Evolutionary conservation across 2,113 vertebrate genomes (phyloP).

Genomic region (Cyphomyrus discorhynchus): DNA sequence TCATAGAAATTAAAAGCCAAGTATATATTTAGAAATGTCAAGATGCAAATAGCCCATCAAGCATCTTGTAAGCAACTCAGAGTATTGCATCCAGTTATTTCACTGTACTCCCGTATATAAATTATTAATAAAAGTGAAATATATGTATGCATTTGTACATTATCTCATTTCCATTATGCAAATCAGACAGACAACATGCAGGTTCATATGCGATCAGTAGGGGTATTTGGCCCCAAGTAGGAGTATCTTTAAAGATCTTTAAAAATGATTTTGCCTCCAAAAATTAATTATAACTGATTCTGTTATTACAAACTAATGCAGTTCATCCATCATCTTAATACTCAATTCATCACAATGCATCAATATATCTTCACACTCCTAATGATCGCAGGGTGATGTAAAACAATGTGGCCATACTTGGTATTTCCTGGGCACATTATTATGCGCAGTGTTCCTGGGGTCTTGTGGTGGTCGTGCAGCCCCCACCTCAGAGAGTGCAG

Average conservation of each 20-base stretch:
- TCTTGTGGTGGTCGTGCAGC: slow-evolving; percentile 52
- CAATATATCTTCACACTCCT: too few species aligned
- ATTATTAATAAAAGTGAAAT: background rate
- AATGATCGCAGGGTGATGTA: background rate
- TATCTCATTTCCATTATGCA: background rate
- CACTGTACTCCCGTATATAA: background rate
- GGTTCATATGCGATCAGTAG: too few species aligned
- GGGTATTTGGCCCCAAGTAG: too few species aligned
- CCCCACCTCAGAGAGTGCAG: slow-evolving; percentile 56
- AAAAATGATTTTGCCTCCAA: background rate
- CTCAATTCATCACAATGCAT: background rate
- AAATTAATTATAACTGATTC: background rate
- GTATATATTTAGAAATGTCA: background rate
- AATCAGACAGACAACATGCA: background rate
- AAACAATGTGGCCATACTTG: slow-evolving; percentile 63
- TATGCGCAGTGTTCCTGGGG: slow-evolving; percentile 36
- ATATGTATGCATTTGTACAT: background rate
- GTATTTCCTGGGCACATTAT: slow-evolving; percentile 51
- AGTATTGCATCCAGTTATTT: background rate
- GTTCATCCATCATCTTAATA: background rate
- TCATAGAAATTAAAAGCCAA: background rate
- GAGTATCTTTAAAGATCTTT: too few species aligned
- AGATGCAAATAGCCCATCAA: background rate
- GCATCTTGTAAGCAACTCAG: background rate
- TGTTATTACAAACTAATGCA: background rate